Conservation (phyloP, 2,113 vertebrate species). For the Indicator indicator region DNA sequence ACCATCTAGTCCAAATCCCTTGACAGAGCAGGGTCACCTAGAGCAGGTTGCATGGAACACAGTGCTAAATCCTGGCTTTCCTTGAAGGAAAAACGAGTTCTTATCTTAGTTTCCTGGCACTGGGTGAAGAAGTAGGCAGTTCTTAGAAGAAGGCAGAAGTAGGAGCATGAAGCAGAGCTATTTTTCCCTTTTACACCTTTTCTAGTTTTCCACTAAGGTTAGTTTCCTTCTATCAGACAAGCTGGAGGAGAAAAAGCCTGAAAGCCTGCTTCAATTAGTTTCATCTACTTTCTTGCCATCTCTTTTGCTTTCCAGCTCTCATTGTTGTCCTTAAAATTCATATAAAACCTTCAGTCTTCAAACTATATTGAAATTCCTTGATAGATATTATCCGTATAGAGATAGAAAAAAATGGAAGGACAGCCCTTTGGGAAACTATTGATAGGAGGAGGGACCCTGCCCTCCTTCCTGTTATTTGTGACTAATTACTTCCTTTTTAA, state of each 20-base stretch:
- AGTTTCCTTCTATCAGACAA: background rate
- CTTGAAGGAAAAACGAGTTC: background rate
- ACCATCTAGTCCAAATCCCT: too few relatives aligned
- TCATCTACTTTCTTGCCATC: background rate
- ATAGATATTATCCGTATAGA: background rate
- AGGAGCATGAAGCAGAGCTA: background rate
- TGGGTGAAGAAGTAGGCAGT: background rate
- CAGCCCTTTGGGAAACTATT: background rate
- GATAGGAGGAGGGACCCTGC: background rate
- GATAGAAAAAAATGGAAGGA: background rate
- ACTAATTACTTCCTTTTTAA: background rate
- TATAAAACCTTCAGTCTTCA: background rate
- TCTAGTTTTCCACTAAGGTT: background rate
- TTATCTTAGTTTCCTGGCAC: background rate
- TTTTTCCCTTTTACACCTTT: background rate
- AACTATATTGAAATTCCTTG: background rate
- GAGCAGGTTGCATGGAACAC: too few relatives aligned
- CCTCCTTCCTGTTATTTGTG: background rate
- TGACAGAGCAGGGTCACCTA: too few relatives aligned
- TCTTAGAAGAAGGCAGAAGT: background rate
- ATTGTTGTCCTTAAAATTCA: background rate
- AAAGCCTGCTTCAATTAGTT: background rate
- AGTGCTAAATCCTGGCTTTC: rapidly evolving
- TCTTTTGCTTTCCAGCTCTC: background rate
- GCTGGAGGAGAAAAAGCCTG: background rate